Evolutionary conservation across 2,888 invertebrate species (phyloP).

Genomic region (Cremastobaeus sp.): DNA sequence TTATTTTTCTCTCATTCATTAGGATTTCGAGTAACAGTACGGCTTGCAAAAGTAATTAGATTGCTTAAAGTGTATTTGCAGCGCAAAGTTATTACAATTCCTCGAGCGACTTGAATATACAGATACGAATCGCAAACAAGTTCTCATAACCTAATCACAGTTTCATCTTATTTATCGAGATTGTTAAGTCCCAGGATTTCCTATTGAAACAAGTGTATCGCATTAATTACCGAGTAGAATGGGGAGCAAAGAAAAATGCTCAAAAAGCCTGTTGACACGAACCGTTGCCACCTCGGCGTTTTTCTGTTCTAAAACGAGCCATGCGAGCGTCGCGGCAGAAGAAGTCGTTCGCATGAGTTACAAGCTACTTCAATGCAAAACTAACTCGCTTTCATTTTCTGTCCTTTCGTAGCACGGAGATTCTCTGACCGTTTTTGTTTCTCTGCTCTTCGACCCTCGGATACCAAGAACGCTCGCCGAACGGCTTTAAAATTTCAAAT

Average conservation of each 20-base stretch:
- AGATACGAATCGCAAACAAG: conserved; percentile 17
- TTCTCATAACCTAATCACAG: conserved; percentile 16
- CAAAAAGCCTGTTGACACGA: conserved; percentile 24
- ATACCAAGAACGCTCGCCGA: conserved; percentile 61
- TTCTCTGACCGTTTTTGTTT: conserved; percentile 56
- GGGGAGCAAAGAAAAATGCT: no score
- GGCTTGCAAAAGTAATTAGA: conserved; percentile 40
- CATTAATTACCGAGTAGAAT: no score
- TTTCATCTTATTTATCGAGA: no score
- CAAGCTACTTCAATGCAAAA: conserved; percentile 40
- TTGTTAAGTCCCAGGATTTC: no score
- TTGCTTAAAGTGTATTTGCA: conserved; percentile 6
- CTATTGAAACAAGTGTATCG: no score
- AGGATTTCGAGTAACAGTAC: conserved; percentile 8
- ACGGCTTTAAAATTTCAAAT: conserved; percentile 75
- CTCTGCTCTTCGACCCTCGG: conserved; percentile 56
- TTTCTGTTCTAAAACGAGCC: conserved; percentile 21
- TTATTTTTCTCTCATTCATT: conserved; percentile 31
- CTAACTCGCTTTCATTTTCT: conserved; percentile 46
- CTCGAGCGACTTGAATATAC: conserved; percentile 3
- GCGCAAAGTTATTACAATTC: background rate
- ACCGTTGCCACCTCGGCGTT: conserved; percentile 16
- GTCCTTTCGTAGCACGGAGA: conserved; percentile 24
- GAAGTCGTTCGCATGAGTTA: conserved; percentile 42
- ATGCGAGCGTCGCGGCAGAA: background rate